phyloP scores from a whole-genome alignment of 2,113 vertebrate species.

The Tauraco erythrolophus region DNA sequence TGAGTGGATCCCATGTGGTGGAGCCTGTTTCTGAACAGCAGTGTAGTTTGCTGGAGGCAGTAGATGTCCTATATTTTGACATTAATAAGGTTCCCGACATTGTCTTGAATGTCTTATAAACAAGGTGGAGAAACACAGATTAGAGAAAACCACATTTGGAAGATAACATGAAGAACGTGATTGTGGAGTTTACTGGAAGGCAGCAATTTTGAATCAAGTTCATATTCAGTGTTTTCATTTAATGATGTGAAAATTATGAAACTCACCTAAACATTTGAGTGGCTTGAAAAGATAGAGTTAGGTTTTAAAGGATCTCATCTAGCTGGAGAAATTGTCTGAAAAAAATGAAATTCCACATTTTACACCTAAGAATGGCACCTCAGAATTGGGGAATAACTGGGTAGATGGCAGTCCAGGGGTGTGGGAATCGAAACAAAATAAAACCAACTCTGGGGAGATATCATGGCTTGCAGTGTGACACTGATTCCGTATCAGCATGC shows the following conservation, averaged over 20 bases:
- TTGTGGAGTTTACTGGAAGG: neutral
- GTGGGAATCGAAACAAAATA: neutral
- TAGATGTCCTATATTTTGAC: conserved; percentile 37
- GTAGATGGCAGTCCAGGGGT: neutral
- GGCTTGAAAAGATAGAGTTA: neutral
- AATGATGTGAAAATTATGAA: neutral
- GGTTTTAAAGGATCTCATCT: neutral
- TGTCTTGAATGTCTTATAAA: neutral
- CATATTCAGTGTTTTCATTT: neutral
- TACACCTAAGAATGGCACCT: neutral
- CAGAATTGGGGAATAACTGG: neutral
- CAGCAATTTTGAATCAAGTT: neutral
- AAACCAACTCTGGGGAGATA: fast-evolving
- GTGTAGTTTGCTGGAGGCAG: conserved; percentile 1
- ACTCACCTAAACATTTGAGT: neutral
- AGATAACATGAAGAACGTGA: neutral
- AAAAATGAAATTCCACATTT: neutral
- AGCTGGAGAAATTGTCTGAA: neutral
- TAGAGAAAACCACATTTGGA: neutral
- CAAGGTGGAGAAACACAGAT: neutral
- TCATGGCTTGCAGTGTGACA: neutral
- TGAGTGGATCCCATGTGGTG: neutral
- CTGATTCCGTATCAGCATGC: neutral
- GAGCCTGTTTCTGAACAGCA: neutral
- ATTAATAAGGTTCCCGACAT: neutral